phyloP scores from a whole-genome alignment of 2,113 vertebrate species.

The Ibidorhyncha struthersii region DNA sequence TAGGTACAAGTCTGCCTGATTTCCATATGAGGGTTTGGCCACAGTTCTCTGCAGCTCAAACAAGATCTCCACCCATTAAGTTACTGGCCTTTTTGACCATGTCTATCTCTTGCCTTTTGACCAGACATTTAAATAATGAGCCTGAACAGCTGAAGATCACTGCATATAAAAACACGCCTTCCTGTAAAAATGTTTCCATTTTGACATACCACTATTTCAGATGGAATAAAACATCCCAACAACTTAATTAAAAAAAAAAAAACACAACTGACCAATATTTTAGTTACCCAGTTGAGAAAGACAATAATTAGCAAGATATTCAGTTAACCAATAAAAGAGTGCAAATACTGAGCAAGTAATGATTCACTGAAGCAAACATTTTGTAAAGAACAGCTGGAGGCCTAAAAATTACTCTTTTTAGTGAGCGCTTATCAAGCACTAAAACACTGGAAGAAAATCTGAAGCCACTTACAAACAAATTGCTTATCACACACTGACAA shows the following conservation, averaged over 20 bases:
- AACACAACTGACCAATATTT: background rate
- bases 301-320: background rate
- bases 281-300: background rate
- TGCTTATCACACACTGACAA: background rate
- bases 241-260: background rate
- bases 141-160: background rate
- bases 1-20: background rate
- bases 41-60: background rate
- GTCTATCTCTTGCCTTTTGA: background rate
- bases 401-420: slow-evolving; percentile 33
- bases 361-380: slow-evolving; percentile 34
- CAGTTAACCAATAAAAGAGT: background rate
- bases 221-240: background rate
- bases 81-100: background rate
- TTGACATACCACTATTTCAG: background rate
- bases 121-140: background rate
- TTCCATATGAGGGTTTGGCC: background rate
- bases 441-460: slow-evolving; percentile 26
- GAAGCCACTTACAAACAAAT: background rate
- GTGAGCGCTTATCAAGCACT: background rate
- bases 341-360: slow-evolving; percentile 7
- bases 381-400: slow-evolving; percentile 25
- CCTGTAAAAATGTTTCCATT: background rate
- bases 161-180: background rate
- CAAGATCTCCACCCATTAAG: background rate